A percentile compares a stretch with the other conserved stretches of the same genome.
Conservation (phyloP, 2,113 vertebrate species). For the Mesitornis unicolor region DNA sequence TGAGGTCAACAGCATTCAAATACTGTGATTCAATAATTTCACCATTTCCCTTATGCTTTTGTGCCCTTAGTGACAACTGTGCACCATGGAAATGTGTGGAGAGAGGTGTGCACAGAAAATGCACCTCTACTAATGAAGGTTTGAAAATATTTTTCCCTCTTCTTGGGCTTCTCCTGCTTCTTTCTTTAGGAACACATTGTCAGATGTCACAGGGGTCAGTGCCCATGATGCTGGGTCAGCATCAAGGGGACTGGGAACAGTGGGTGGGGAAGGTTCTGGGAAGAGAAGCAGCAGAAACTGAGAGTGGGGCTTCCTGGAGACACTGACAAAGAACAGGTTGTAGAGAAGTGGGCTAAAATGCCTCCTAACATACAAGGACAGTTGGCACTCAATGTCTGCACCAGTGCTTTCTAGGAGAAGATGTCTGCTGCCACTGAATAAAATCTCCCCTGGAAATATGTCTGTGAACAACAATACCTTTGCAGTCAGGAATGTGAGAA, state of each 20-base stretch:
- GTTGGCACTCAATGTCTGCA: background rate
- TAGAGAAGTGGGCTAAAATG: background rate
- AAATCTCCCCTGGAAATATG: background rate
- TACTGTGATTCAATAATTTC: background rate
- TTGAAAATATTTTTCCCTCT: background rate
- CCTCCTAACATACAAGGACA: background rate
- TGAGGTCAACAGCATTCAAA: background rate
- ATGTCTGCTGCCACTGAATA: background rate
- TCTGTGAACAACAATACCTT: background rate
- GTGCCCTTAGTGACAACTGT: background rate
- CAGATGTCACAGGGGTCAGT: background rate
- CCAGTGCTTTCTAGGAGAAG: background rate
- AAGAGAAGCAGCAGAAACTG: background rate
- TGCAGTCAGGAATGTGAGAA: background rate
- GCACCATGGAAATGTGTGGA: background rate
- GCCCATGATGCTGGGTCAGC: background rate
- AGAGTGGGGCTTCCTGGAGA: background rate
- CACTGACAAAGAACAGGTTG: background rate
- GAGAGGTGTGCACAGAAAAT: background rate
- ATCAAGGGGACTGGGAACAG: background rate
- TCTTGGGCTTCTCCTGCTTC: background rate
- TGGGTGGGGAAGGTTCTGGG: background rate
- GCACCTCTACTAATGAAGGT: background rate
- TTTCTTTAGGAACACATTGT: background rate
- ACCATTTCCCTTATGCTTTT: rapidly evolving